These are phyloP conservation scores for Osmoderma eremita DNA, from an alignment of 2,888 invertebrate genomes.

Conservation along the genomic window DNA sequence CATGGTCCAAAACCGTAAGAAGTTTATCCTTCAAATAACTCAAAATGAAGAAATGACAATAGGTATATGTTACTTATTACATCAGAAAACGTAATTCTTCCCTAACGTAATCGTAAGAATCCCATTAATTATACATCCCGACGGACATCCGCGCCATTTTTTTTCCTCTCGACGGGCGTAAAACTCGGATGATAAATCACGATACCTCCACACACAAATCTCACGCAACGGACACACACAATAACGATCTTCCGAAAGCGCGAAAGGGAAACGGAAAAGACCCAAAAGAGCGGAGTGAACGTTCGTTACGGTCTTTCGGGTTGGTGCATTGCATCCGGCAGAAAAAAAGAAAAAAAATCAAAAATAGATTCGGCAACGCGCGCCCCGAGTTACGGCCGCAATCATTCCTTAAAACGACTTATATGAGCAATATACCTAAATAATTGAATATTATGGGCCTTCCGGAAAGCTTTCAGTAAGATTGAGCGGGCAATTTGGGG, in stretches of 20 bases:
- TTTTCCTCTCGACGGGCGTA: constrained; percentile 20
- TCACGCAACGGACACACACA: constrained; percentile 34
- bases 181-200: constrained; percentile 36
- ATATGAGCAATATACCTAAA: constrained; percentile 65
- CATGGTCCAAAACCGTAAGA: no score
- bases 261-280: constrained; percentile 18
- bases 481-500: constrained; percentile 58
- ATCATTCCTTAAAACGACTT: constrained; percentile 64
- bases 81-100: no score
- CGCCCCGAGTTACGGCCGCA: constrained; percentile 54
- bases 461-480: constrained; percentile 63
- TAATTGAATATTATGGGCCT: constrained; percentile 65
- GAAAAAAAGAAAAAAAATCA: constrained; percentile 54
- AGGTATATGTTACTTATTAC: no score
- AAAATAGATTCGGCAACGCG: constrained; percentile 58
- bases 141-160: constrained; percentile 33
- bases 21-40: no score
- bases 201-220: constrained; percentile 36
- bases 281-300: constrained; percentile 3
- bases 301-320: background rate
- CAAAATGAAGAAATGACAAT: no score
- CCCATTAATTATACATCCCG: no score
- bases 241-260: constrained; percentile 36
- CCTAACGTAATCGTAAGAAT: no score
- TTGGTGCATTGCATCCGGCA: background rate